Base-by-base conservation (phyloP, 2,797 vertebrate genomes). In the Spinibarbus caldwelli region DNA sequence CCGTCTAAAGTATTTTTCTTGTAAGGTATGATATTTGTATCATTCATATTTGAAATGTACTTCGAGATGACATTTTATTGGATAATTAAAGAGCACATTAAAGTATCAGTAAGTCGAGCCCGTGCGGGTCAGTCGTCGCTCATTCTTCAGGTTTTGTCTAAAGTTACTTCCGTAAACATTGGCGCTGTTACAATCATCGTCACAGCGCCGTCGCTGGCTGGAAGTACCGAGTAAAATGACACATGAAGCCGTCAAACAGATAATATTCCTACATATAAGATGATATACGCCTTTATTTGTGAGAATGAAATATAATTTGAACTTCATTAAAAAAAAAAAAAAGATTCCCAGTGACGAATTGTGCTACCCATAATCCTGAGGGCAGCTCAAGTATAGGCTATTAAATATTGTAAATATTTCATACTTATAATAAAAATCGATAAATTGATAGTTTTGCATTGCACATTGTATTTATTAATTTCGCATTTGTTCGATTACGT, bases 81-180 rank as follows among this genome's bases (percentile, higher is more conserved):
- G 23, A 26, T 14, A 59, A 17, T n/a, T 49, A 36, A 36, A 82
- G 1, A 14, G 4, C n/a, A 59, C 26, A 57, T 72, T 79, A 45
- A 43, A 43, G 26, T 2, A 19, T 5, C 17, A 12, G 15, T 1
- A 1, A 23, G 17, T 71, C 2, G 11, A 31, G 6, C 12, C 14
- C 10, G 15, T 54, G 8, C 7, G 29, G 1, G 15, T n/a, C 34
- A 49, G 34, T 8, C 2, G 21, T 11, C 0, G 68, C 14, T 45
- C 31, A 38, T 6, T 12, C 34, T 62, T n/a, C 38, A 15, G 9
- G 26, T 2, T 59, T 62, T 49, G 1, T 43, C 7, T 7, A 36
- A 36, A 4, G 5, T 36, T 9, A 73, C 77, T 80, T 85, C 84
- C 84, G 77, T 80, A 80, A 85, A 80, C 57, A 80, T 0, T 21